A percentile compares a stretch with the other conserved stretches of the same genome.
phyloP scores from a whole-genome alignment of 2,797 vertebrate genomes.

The Diceros bicornis region DNA sequence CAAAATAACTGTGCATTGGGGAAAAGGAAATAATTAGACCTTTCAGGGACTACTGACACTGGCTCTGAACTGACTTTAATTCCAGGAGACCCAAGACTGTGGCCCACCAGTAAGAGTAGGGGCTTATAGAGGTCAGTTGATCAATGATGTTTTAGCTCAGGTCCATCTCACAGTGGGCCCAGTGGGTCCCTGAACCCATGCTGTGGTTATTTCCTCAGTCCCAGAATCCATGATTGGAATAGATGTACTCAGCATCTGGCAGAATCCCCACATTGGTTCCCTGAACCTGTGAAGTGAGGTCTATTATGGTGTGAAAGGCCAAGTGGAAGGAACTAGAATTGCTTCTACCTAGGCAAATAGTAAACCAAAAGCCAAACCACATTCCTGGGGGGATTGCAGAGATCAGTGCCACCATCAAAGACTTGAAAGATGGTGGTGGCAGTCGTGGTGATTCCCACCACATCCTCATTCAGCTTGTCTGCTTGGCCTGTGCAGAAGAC shows the following conservation, averaged over 20 bases:
- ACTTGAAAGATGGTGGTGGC: not conserved
- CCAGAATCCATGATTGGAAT: too few species aligned
- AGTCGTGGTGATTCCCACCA: too few species aligned
- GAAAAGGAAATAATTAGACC: not conserved
- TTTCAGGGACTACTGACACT: not conserved
- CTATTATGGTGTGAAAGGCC: not conserved
- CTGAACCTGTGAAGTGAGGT: not conserved
- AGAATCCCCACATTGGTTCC: not conserved
- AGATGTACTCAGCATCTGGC: not conserved
- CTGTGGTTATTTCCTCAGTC: not conserved
- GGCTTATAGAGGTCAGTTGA: not conserved
- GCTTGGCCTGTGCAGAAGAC: not conserved
- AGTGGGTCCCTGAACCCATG: too few species aligned
- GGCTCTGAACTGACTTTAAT: not conserved
- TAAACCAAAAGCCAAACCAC: fast-evolving
- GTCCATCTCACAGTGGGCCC: not conserved
- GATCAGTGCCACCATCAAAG: too few species aligned
- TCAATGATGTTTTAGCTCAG: not conserved
- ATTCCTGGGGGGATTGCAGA: too few species aligned
- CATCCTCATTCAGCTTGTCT: fast-evolving
- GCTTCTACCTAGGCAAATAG: not conserved
- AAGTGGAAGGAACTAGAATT: not conserved
- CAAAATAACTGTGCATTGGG: not conserved
- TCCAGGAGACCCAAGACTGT: not conserved
- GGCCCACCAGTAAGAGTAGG: not conserved